Evolutionary conservation across 2,797 vertebrate species (phyloP), one percentile per base, ranked within the genome.

Genomic region (Microchirus variegatus): DNA sequence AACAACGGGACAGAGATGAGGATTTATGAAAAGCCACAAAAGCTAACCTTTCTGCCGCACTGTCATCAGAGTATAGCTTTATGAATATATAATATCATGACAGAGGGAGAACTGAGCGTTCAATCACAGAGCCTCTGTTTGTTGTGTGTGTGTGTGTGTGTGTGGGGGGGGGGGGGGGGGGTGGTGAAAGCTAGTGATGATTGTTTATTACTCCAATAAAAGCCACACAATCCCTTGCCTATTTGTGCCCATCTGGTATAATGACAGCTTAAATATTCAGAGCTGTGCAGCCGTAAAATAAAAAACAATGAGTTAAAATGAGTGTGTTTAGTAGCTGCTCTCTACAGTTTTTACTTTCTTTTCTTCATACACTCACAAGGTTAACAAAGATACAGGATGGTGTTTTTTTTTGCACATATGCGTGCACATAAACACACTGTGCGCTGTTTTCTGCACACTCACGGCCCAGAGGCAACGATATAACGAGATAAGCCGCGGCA

Each of bases 191-290:
- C n/a, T n/a, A 46, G 81, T 87, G 77, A 91, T 92, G 86, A 89
- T 91, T 91, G 89, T 93, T 93, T 91, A 93, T 91, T 85, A 79
- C 84, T 68, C 75, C 80, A 87, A 88, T 91, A 92, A 92, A 91
- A 90, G 59, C 71, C 73, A 56, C 68, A 78, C 84, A 86, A 85
- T 89, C 82, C 74, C 63, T 65, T 73, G 72, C 75, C 85, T 83
- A 81, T 84, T 81, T 81, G 84, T 77, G 57, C 85, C 86, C 85
- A 83, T 91, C 87, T 90, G 85, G 68, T 85, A 72, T 82, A 83
- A 89, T 82, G 84, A 87, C 84, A 85, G 83, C 84, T 89, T 87
- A 89, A 92, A 89, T 90, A 90, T 91, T 88, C 87, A 84, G 81
- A 85, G 78, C 83, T 56, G 78, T 51, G 51, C 73, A 62, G 72